Evolutionary conservation across 1,140 invertebrate genomes (phyloP).

Genomic region (Palaemon carinicauda): DNA sequence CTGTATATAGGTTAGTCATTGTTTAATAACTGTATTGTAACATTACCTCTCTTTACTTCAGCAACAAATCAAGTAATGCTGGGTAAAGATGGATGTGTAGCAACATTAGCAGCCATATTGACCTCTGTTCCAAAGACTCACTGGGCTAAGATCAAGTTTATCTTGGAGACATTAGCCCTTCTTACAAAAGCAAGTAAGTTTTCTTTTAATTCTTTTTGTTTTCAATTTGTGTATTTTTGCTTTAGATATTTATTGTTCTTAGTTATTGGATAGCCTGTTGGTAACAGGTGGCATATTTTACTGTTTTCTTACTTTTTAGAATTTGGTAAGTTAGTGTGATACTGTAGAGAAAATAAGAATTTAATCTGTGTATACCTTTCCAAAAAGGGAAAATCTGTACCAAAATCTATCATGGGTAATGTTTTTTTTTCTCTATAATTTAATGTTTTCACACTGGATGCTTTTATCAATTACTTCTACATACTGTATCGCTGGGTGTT

Average conservation of each 20-base stretch:
- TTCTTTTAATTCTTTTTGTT: slow-evolving; percentile 3
- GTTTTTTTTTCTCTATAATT: too few relatives aligned
- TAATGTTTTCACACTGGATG: too few relatives aligned
- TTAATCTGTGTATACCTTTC: too few relatives aligned
- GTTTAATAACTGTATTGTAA: neutral
- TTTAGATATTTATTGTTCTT: neutral
- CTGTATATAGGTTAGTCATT: neutral
- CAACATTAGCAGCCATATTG: slow-evolving; percentile 73
- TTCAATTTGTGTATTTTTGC: slow-evolving; percentile 20
- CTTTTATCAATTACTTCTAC: too few relatives aligned
- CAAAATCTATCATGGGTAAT: too few relatives aligned
- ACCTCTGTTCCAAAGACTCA: slow-evolving; percentile 72
- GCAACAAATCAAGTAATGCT: slow-evolving; percentile 71
- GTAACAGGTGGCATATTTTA: too few relatives aligned
- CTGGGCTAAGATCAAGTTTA: slow-evolving; percentile 71
- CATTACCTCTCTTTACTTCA: slow-evolving; percentile 66
- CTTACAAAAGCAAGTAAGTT: slow-evolving; percentile 74
- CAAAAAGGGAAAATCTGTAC: too few relatives aligned
- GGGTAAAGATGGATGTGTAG: slow-evolving; percentile 72
- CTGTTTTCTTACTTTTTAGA: too few relatives aligned
- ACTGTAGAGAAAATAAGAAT: too few relatives aligned
- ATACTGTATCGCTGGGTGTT: too few relatives aligned
- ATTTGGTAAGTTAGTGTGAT: too few relatives aligned
- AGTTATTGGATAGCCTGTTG: neutral
- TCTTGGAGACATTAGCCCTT: slow-evolving; percentile 73